These are phyloP conservation scores for Ibidorhyncha struthersii DNA, from an alignment of 2,113 vertebrate genomes.

Conservation along the genomic window DNA sequence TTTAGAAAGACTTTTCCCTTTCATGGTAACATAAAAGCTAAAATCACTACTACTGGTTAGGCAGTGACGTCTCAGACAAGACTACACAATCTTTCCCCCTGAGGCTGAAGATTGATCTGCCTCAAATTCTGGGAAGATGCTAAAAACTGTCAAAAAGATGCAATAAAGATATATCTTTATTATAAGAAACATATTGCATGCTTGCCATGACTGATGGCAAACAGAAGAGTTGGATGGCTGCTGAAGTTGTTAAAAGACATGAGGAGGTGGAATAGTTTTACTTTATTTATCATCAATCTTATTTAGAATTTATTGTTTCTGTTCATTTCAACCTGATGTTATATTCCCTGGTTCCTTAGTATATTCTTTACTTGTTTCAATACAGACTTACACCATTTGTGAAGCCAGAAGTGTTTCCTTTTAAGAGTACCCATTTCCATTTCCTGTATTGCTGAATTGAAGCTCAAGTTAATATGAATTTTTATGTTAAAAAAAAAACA, in stretches of 20 bases:
- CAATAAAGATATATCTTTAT: not conserved
- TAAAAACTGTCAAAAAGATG: not conserved
- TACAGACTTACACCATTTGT: not conserved
- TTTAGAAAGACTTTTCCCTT: not conserved
- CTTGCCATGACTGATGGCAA: not conserved
- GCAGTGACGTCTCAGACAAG: not conserved
- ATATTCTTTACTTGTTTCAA: not conserved
- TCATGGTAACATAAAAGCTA: not conserved
- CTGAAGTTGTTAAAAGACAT: not conserved
- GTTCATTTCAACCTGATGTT: not conserved
- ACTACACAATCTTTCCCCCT: not conserved
- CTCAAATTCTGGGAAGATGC: not conserved
- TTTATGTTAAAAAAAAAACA: not conserved
- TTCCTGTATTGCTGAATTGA: not conserved
- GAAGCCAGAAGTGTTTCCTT: not conserved
- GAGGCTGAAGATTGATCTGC: not conserved
- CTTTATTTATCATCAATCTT: not conserved
- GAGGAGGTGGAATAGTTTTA: not conserved
- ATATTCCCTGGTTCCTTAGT: not conserved
- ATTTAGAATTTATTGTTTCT: not conserved
- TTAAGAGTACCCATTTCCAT: not conserved
- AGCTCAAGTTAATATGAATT: not conserved
- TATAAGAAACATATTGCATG: not conserved
- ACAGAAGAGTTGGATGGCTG: not conserved
- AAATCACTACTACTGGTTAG: not conserved